Base-by-base conservation (phyloP, 2,888 invertebrate genomes). In the Serrognathus titanus region DNA sequence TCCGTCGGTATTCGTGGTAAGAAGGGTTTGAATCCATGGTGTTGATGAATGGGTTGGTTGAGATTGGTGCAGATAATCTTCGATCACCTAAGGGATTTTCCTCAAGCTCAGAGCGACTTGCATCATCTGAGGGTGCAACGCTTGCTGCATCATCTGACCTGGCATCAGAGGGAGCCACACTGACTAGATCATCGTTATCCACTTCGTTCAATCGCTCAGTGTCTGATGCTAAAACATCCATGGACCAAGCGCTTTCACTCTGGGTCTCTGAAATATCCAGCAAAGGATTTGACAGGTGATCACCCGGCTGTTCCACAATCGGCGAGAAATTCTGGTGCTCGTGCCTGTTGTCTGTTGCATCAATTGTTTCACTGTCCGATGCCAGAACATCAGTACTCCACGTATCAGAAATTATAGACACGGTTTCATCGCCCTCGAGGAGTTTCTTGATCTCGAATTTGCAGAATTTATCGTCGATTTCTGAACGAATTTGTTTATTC, bases 351-450 rank as follows among this genome's bases (percentile, higher is more conserved):
- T 74, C 74, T 9, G 65, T 56, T 63, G 89, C 89, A 63, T 95
- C 96, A 43, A 94, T 85, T 12, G 92, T 92, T 79, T 98, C 98
- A 9, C 94, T 95, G 78, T 98, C 98, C 53, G 95, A 96, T 0
- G 97, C 97, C 54, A 97, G 78, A 47, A 98, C 98, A 78, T 98
- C 98, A 0, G 98, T 98, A 66, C 96, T 96, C 98, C 98, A 98
- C 1, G 97, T 97, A 76, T 99, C 98, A 47, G 96, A 96, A 67
- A 98, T 96, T 71, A 97, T 88, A 38, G 97, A 97, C 67, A 96
- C 90, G 0, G 96, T 96, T 78, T 98, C 98, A 76, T 97, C 97
- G 1, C 66, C 75, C 78, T 85, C 85, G 64, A 85, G 74, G 53
- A 88, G 75, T 71, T 88, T 87, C 79, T 92, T 94, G 37, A 98